A percentile compares a stretch with the other conserved stretches of the same genome.
Evolutionary conservation across 2,797 vertebrate species (phyloP).

Genomic region (Euthynnus affinis): DNA sequence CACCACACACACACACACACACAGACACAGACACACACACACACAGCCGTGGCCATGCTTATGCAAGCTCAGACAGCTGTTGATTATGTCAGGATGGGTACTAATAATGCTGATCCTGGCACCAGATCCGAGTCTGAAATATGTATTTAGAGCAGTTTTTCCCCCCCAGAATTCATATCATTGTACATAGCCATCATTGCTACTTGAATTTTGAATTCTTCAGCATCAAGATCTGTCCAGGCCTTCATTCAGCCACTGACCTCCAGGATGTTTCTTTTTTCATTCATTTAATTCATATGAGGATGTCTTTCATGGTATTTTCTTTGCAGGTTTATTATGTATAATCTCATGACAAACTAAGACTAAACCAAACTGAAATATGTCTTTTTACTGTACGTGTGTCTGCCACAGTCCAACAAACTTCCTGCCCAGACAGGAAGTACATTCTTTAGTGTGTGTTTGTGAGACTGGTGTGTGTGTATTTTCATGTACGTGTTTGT

Average conservation of each 20-base stretch:
- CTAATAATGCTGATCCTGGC: slow-evolving; percentile 66
- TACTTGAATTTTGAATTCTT: slow-evolving; percentile 57
- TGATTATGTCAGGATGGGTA: slow-evolving; percentile 52
- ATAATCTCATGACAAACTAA: neutral
- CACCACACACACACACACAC: slow-evolving; percentile 53
- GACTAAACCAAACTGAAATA: neutral
- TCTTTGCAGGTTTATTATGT: neutral
- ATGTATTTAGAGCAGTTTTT: slow-evolving; percentile 46
- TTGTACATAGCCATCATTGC: slow-evolving; percentile 31
- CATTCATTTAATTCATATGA: neutral
- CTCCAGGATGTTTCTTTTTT: neutral
- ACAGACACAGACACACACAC: slow-evolving; percentile 37
- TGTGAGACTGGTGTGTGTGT: slow-evolving; percentile 66
- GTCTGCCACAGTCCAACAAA: slow-evolving; percentile 47
- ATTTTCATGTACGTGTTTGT: slow-evolving; percentile 56
- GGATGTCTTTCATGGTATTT: neutral
- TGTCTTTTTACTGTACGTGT: slow-evolving; percentile 17
- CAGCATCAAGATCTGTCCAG: neutral
- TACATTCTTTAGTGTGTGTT: slow-evolving; percentile 72
- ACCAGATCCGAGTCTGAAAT: slow-evolving; percentile 38
- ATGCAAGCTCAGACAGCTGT: slow-evolving; percentile 66
- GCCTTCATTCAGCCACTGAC: slow-evolving; percentile 11
- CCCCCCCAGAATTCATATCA: slow-evolving; percentile 56
- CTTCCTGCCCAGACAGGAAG: slow-evolving; percentile 85
- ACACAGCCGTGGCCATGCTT: slow-evolving; percentile 26